Percentiles rank a stretch among this genome's conserved stretches.
These are phyloP conservation scores for Eulemur mongoz DNA, from an alignment of 2,797 vertebrate genomes.

Conservation along the genomic window DNA sequence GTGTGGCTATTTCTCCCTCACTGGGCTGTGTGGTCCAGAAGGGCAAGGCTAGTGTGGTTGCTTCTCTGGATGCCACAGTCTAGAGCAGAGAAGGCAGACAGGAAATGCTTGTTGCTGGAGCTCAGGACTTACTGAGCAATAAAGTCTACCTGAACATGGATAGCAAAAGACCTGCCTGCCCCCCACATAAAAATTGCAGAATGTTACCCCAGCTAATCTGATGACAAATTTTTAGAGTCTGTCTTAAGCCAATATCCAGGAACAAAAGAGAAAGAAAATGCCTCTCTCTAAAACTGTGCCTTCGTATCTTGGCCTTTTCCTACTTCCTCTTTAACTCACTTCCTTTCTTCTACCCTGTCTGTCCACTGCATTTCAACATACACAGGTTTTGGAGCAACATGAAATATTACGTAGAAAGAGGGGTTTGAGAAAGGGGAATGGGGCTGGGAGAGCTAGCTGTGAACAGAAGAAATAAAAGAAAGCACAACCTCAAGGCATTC, in stretches of 20 bases:
- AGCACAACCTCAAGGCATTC: neutral
- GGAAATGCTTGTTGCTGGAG: neutral
- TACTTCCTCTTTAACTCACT: neutral
- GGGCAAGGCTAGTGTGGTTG: neutral
- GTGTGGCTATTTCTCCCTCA: neutral
- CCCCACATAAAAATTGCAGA: neutral
- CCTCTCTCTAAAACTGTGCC: neutral
- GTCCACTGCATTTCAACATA: neutral
- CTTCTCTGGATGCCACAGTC: neutral
- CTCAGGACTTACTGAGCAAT: neutral
- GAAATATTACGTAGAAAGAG: neutral
- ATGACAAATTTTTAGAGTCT: neutral
- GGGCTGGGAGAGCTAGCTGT: neutral
- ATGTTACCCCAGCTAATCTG: neutral
- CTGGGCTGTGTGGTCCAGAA: neutral
- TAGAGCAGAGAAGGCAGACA: neutral
- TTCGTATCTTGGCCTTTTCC: neutral
- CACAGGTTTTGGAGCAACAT: slow-evolving; percentile 15
- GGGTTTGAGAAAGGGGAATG: neutral
- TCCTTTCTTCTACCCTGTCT: neutral
- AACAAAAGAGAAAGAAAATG: slow-evolving; percentile 37
- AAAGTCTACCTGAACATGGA: neutral
- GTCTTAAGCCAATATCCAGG: neutral
- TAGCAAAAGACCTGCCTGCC: neutral
- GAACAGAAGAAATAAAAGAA: neutral